These are phyloP conservation scores for Homarus americanus DNA, from an alignment of 1,140 invertebrate species.

Conservation along the genomic window DNA sequence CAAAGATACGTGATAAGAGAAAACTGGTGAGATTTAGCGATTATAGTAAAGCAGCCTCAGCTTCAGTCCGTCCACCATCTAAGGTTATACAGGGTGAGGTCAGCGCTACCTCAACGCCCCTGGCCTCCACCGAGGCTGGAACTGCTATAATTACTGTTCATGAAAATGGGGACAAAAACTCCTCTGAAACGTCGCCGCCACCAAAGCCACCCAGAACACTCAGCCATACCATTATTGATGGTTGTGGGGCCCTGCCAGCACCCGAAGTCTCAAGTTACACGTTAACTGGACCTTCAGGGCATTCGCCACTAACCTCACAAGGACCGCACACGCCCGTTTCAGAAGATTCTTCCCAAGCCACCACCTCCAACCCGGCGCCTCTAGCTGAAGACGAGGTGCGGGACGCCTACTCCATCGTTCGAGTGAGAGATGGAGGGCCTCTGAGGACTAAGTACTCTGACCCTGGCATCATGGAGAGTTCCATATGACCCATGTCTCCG, in stretches of 20 bases:
- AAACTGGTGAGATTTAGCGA: background rate
- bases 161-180: background rate
- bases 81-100: background rate
- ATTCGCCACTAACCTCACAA: too few species aligned
- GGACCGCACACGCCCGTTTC: too few species aligned
- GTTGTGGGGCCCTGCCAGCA: background rate
- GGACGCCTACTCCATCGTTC: background rate
- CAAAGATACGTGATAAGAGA: background rate
- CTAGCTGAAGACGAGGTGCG: background rate
- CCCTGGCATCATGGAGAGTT: background rate
- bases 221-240: background rate
- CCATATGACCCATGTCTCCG: background rate
- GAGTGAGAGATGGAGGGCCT: background rate
- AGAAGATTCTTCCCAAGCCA: too few species aligned
- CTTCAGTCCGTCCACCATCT: background rate
- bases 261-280: too few species aligned
- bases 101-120: too few species aligned
- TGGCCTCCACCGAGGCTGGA: background rate
- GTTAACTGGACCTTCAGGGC: too few species aligned
- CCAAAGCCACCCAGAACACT: background rate
- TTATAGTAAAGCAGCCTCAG: background rate
- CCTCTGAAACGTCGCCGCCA: background rate
- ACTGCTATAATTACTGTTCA: background rate
- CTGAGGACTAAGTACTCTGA: background rate
- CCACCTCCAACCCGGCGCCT: background rate